phyloP scores from a whole-genome alignment of 92 coral and sea anemone genomes.

The Palythoa grandiflora region DNA sequence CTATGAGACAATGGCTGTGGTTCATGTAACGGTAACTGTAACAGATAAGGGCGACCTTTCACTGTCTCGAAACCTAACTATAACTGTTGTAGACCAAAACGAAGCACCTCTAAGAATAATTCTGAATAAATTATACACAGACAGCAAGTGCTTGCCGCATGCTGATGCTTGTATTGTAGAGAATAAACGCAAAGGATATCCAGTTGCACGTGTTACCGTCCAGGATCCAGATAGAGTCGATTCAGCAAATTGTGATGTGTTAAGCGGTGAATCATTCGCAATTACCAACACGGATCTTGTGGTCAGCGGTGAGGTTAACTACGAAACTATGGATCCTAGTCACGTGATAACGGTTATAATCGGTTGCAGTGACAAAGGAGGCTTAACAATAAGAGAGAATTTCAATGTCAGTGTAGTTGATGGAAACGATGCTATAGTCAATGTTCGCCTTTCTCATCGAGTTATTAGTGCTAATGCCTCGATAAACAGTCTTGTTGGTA shows the following conservation, averaged over 20 bases:
- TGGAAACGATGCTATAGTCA: constrained; percentile 67
- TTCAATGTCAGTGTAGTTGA: constrained; percentile 66
- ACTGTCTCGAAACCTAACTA: constrained; percentile 49
- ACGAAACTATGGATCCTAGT: constrained; percentile 58
- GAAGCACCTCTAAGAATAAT: constrained; percentile 61
- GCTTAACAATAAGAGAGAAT: constrained; percentile 38
- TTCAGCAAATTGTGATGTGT: constrained; percentile 57
- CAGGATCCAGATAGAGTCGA: constrained; percentile 70
- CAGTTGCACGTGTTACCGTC: constrained; percentile 57
- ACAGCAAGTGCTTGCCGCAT: constrained; percentile 22
- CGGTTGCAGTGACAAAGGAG: constrained; percentile 67
- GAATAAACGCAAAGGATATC: constrained; percentile 66
- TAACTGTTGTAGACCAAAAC: constrained; percentile 69
- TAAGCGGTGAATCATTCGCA: constrained; percentile 58
- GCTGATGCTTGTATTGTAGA: constrained; percentile 64
- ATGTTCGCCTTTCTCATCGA: constrained; percentile 64
- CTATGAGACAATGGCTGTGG: constrained; percentile 58
- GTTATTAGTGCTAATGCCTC: constrained; percentile 69
- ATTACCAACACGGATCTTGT: constrained; percentile 55
- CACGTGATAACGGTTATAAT: constrained; percentile 58
- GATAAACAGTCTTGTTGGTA: constrained; percentile 71
- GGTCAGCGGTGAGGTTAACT: constrained; percentile 68
- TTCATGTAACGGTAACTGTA: constrained; percentile 37
- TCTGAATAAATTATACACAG: constrained; percentile 12
- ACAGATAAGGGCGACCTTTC: constrained; percentile 69